A percentile compares a stretch with the other conserved stretches of the same genome.
These are phyloP conservation scores for Sepioteuthis lessoniana DNA, from an alignment of 2,888 invertebrate genomes.

Conservation along the genomic window DNA sequence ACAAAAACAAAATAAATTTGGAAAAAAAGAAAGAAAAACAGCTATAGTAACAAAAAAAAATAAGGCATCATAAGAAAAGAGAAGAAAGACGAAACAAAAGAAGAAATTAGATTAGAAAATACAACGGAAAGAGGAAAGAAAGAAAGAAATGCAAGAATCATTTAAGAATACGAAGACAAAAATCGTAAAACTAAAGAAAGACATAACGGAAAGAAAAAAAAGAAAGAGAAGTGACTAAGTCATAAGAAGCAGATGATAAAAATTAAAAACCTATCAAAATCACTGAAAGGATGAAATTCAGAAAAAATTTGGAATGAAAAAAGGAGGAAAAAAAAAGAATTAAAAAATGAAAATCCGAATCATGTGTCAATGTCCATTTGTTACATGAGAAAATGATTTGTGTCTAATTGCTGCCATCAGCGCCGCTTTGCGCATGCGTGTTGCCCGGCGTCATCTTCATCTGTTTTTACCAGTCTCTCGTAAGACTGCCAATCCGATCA, in stretches of 20 bases:
- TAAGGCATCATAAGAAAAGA: too few relatives aligned
- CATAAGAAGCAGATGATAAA: too few relatives aligned
- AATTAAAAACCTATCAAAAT: too few relatives aligned
- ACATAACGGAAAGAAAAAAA: not conserved
- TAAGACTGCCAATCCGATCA: not conserved
- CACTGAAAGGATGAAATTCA: too few relatives aligned
- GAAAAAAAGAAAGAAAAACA: too few relatives aligned
- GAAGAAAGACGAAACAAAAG: too few relatives aligned
- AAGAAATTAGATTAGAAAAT: not conserved
- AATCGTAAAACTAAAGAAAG: not conserved
- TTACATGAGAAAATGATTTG: not conserved
- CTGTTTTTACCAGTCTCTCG: too few relatives aligned
- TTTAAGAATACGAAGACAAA: too few relatives aligned
- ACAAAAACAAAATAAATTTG: too few relatives aligned
- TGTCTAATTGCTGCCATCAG: not conserved
- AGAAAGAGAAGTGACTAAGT: too few relatives aligned
- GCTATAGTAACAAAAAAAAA: too few relatives aligned
- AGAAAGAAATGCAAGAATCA: not conserved
- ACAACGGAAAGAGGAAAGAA: not conserved
- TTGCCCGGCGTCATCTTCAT: not conserved
- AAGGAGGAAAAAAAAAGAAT: not conserved
- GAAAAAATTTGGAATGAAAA: not conserved
- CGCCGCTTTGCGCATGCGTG: not conserved
- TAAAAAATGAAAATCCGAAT: not conserved
- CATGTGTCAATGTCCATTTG: not conserved